A percentile compares a stretch with the other conserved stretches of the same genome.
Evolutionary conservation across 2,888 invertebrate species (phyloP).

Genomic region (Endomychus coccineus): DNA sequence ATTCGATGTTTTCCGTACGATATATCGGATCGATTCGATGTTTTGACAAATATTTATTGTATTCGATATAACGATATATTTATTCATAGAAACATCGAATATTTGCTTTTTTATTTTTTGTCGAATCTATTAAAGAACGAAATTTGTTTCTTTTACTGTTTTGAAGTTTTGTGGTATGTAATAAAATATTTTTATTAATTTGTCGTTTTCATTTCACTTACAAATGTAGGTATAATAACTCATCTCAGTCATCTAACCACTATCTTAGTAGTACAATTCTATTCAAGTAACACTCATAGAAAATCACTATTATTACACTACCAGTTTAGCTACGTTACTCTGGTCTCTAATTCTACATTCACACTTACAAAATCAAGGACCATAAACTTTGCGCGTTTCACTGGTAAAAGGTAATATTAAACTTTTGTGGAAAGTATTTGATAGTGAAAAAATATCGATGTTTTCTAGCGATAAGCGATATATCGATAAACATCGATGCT

Average conservation of each 20-base stretch:
- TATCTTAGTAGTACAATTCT: background rate
- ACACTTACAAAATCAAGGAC: too few species aligned
- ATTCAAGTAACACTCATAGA: conserved; percentile 3
- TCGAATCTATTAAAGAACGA: too few species aligned
- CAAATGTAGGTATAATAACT: conserved; percentile 4
- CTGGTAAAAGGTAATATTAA: conserved; percentile 3
- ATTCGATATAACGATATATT: too few species aligned
- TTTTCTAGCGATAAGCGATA: too few species aligned
- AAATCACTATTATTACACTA: conserved; percentile 4
- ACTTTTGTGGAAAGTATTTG: conserved; percentile 3
- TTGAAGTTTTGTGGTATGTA: conserved; percentile 4
- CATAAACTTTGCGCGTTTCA: conserved; percentile 4
- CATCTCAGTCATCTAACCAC: background rate
- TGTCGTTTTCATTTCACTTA: conserved; percentile 4
- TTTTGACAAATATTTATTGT: too few species aligned
- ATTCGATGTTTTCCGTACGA: too few species aligned
- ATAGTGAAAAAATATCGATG: conserved; percentile 3
- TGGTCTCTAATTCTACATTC: conserved; percentile 2
- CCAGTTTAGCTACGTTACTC: conserved; percentile 2
- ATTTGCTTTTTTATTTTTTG: too few species aligned
- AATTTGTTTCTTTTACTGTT: too few species aligned
- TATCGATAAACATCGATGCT: too few species aligned
- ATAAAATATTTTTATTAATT: conserved; percentile 3
- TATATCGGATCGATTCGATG: too few species aligned
- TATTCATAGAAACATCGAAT: too few species aligned